Evolutionary conservation across 2,888 invertebrate genomes (phyloP).

Genomic region (Drosophila mimica): DNA sequence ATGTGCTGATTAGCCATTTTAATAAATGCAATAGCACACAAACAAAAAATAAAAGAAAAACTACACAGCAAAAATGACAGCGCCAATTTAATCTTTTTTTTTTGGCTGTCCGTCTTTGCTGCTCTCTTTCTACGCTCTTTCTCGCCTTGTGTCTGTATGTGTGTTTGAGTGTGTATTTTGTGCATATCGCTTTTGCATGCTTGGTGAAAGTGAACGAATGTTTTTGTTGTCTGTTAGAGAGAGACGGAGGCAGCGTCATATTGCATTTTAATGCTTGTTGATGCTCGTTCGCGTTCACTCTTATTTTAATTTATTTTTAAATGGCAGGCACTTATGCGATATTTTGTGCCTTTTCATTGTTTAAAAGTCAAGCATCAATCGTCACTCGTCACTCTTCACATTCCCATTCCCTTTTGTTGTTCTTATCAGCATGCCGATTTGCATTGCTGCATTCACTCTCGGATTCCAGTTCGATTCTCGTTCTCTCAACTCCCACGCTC

Average conservation of each 20-base stretch:
- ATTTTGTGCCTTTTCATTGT: constrained; percentile 16
- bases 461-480: constrained; percentile 8
- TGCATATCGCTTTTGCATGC: constrained; percentile 43
- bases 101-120: constrained; percentile 22
- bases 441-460: constrained; percentile 15
- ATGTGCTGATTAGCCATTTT: constrained; percentile 53
- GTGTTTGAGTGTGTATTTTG: constrained; percentile 18
- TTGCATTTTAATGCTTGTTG: constrained; percentile 57
- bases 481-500: constrained; percentile 36
- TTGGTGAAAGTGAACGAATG: constrained; percentile 73
- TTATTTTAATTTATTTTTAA: constrained; percentile 54
- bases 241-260: constrained; percentile 11
- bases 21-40: constrained; percentile 50
- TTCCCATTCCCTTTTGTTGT: background rate
- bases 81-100: constrained; percentile 64
- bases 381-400: constrained; percentile 13
- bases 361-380: constrained; percentile 20
- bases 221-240: constrained; percentile 19
- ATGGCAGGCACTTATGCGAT: constrained; percentile 26
- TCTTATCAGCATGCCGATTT: constrained; percentile 39
- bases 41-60: constrained; percentile 17
- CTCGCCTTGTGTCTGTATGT: background rate
- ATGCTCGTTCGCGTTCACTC: constrained; percentile 1
- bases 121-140: constrained; percentile 17
- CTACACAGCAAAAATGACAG: constrained; percentile 49